Percentiles rank a stretch among this genome's conserved stretches.
phyloP scores from a whole-genome alignment of 2,797 vertebrate species.

The Sebastolobus altivelis region DNA sequence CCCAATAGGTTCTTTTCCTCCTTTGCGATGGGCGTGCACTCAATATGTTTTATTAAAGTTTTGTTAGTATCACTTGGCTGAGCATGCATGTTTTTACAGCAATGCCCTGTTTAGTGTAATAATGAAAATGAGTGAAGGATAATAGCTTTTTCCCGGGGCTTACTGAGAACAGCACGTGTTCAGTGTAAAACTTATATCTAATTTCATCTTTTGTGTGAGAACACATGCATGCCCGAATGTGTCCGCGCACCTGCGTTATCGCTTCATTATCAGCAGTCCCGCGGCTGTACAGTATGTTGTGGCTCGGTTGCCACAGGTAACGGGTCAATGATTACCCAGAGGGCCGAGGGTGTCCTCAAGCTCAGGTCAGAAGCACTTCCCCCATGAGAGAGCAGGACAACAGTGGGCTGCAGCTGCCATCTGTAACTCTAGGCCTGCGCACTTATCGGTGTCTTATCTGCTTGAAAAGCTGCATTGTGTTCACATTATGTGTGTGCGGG shows the following conservation, averaged over 20 bases:
- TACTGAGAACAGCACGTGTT: neutral
- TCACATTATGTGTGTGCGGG: constrained; percentile 18
- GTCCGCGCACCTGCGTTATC: constrained; percentile 42
- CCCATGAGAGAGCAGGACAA: constrained; percentile 47
- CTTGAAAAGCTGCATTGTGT: constrained; percentile 47
- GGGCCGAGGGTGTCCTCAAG: constrained; percentile 75
- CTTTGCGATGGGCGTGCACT: constrained; percentile 12
- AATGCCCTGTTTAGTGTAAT: constrained; percentile 29
- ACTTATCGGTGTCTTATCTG: constrained; percentile 50
- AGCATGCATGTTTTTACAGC: constrained; percentile 50
- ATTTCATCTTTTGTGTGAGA: constrained; percentile 22
- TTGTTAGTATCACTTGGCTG: constrained; percentile 42
- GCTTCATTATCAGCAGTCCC: constrained; percentile 62
- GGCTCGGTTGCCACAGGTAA: constrained; percentile 76
- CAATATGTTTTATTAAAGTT: constrained; percentile 33
- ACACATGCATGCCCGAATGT: constrained; percentile 16
- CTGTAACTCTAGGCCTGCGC: constrained; percentile 46
- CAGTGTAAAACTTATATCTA: neutral
- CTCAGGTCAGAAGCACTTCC: constrained; percentile 74
- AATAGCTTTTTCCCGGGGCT: constrained; percentile 11
- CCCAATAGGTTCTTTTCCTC: neutral
- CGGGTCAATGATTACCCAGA: constrained; percentile 84
- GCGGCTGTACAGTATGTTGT: constrained; percentile 65
- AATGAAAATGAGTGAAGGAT: constrained; percentile 32
- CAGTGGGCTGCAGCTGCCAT: constrained; percentile 57